Evolutionary conservation across 2,888 invertebrate genomes (phyloP), one percentile per base, ranked within the genome.

Genomic region (Acanthopleura granulata): DNA sequence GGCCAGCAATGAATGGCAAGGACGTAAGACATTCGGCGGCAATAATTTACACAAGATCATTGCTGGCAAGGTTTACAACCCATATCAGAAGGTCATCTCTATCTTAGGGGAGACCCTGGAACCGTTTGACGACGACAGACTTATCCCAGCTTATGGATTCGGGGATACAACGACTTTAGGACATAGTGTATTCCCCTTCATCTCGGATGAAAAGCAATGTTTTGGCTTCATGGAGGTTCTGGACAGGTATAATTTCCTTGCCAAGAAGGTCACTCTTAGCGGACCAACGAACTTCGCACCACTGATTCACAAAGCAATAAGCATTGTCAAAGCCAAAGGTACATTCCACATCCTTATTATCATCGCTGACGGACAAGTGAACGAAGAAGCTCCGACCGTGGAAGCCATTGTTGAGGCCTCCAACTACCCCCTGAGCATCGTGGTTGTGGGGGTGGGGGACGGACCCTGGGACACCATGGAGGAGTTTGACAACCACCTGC

Each of bases 1-100:
- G 12, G 92, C 92, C 14, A 91, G 91, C 79, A 92, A 92, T 82
- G 92, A 92, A 81, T 92, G 92, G 89, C 92, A 92, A 81, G 92
- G 92, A 40, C 83, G 91, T 71, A 90, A 91, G 76, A 91, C 90
- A 14, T 92, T 92, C 82, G 85, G 83, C 57, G 91, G 91, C 25
- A 85, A 89, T 49, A 89, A 90, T 72, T 85, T 92, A 49, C 89
- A 92, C 82, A 86, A 89, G 74, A 80, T 91, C 4, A 76, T 83
- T 51, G 86, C 87, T 11, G 83, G 85, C 51, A 87, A 87, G 75
- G 81, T 87, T 4, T 84, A 84, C 74, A 92, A 92, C 83, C 92
- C 92, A 0, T 92, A 92, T 81, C 92, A 90, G 79, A 90, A 88
- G 79, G 89, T 89, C 9, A 88, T 89, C 25, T 85, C 86, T 78